These are phyloP conservation scores for Pseudopodoces humilis DNA, from an alignment of 2,113 vertebrate species.

Conservation along the genomic window DNA sequence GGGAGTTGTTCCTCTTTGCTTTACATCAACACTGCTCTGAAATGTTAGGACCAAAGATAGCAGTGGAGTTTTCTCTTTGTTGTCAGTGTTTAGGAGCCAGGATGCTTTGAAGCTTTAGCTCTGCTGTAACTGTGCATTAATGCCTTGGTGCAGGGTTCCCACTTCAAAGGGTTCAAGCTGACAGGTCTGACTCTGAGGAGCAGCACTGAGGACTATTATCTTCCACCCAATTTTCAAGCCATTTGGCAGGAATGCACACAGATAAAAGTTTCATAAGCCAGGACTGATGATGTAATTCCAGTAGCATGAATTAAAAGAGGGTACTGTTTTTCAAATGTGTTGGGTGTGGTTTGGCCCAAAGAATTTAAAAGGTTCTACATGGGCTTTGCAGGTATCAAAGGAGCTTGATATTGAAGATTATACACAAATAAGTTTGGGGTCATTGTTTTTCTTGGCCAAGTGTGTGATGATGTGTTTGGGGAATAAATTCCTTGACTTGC, in stretches of 20 bases:
- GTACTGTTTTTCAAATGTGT: background rate
- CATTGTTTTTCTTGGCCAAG: background rate
- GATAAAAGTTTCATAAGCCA: constrained; percentile 26
- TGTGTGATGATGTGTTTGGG: background rate
- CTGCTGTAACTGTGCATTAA: constrained; percentile 27
- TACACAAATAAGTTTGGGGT: background rate
- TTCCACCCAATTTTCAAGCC: background rate
- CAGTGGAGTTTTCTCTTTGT: background rate
- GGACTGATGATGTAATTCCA: constrained; percentile 33
- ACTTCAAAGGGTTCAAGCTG: constrained; percentile 60
- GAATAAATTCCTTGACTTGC: background rate
- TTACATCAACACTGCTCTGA: background rate
- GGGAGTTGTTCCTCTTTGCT: background rate
- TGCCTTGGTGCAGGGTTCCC: background rate
- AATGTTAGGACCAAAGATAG: background rate
- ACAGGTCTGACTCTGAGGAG: constrained; percentile 16
- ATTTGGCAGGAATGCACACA: constrained; percentile 26
- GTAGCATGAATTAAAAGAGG: constrained; percentile 3
- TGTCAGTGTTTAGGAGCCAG: background rate
- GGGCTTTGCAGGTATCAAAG: background rate
- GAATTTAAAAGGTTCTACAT: background rate
- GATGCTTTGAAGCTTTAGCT: constrained; percentile 57
- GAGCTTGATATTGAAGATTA: background rate
- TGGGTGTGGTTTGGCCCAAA: background rate
- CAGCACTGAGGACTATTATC: constrained; percentile 8